phyloP scores from a whole-genome alignment of 2,888 invertebrate species.

The Miltochrista miniata region DNA sequence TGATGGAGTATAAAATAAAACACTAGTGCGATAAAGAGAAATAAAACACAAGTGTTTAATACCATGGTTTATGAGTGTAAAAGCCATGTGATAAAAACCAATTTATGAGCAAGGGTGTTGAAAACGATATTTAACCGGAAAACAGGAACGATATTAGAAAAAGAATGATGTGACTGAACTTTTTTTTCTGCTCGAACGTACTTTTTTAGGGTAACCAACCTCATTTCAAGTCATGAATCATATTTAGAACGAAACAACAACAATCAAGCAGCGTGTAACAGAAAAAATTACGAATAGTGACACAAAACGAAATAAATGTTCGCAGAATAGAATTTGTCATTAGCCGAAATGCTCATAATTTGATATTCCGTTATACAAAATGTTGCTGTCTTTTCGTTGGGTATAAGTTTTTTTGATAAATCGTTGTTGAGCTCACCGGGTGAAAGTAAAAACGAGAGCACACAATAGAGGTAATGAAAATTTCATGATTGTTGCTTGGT shows the following conservation, averaged over 20 bases:
- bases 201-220: not conserved
- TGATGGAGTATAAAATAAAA: too few relatives aligned
- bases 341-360: slow-evolving; percentile 43
- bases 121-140: too few relatives aligned
- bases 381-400: slow-evolving; percentile 34
- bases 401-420: slow-evolving; percentile 23
- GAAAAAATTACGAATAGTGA: slow-evolving; percentile 26
- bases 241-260: slow-evolving; percentile 25
- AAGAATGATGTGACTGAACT: too few relatives aligned
- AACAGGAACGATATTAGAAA: too few relatives aligned
- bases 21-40: too few relatives aligned
- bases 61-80: too few relatives aligned
- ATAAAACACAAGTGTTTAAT: too few relatives aligned
- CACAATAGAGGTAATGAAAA: slow-evolving; percentile 5
- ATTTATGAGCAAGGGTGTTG: too few relatives aligned
- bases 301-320: slow-evolving; percentile 35
- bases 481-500: slow-evolving; percentile 15
- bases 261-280: slow-evolving; percentile 26
- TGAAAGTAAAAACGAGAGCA: slow-evolving; percentile 30
- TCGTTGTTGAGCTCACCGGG: slow-evolving; percentile 21
- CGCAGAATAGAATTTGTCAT: slow-evolving; percentile 39
- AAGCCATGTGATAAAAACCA: too few relatives aligned
- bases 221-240: slow-evolving; percentile 21
- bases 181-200: slow-evolving; percentile 5
- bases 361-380: slow-evolving; percentile 48